A percentile compares a stretch with the other conserved stretches of the same genome.
phyloP scores from a whole-genome alignment of 2,888 invertebrate species.

The Stenodema calcarata region DNA sequence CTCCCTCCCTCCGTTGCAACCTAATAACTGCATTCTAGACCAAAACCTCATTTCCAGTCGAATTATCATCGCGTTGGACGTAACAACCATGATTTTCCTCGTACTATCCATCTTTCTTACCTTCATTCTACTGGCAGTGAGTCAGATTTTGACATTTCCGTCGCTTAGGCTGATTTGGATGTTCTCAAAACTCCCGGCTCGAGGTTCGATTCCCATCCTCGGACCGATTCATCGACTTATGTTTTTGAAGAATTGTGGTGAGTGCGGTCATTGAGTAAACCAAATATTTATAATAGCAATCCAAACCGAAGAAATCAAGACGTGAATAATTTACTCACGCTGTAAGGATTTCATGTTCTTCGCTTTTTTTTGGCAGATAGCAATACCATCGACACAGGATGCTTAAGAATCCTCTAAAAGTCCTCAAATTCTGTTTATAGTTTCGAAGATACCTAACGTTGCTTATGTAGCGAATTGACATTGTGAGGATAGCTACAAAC shows the following conservation, averaged over 20 bases:
- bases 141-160: neutral
- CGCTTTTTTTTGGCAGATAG: too few relatives aligned
- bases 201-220: neutral
- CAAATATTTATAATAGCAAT: too few relatives aligned
- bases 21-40: neutral
- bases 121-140: neutral
- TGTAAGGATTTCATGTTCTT: too few relatives aligned
- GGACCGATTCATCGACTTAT: neutral
- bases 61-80: neutral
- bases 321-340: too few relatives aligned
- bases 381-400: too few relatives aligned
- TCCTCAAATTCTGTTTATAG: too few relatives aligned
- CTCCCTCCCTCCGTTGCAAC: neutral
- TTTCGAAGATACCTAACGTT: too few relatives aligned
- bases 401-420: too few relatives aligned
- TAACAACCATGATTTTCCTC: neutral
- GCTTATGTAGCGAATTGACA: too few relatives aligned
- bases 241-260: conserved; percentile 15
- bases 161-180: neutral
- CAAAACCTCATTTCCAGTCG: neutral
- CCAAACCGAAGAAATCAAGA: too few relatives aligned
- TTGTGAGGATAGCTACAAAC: too few relatives aligned
- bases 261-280: too few relatives aligned
- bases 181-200: neutral
- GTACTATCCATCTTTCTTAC: neutral